A percentile compares a stretch with the other conserved stretches of the same genome.
phyloP scores from a whole-genome alignment of 2,797 vertebrate species.

The Peromyscus melanophrys region DNA sequence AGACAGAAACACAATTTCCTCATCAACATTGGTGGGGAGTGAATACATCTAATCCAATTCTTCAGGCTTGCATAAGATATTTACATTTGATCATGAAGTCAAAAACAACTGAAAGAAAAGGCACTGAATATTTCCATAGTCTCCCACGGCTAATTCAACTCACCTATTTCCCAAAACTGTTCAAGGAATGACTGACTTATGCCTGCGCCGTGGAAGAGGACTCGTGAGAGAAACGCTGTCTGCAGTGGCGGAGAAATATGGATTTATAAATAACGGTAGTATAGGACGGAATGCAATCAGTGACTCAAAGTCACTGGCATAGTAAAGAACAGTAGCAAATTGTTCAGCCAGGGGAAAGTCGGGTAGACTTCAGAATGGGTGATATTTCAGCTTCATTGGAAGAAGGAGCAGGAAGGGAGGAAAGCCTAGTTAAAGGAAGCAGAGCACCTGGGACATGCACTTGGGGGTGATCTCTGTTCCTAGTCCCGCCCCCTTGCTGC shows the following conservation, averaged over 20 bases:
- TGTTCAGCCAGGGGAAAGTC: not conserved
- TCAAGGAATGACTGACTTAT: not conserved
- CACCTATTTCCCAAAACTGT: not conserved
- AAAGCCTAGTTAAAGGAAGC: not conserved
- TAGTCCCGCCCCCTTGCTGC: not conserved
- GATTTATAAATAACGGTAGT: not conserved
- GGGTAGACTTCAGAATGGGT: not conserved
- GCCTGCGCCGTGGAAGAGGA: not conserved
- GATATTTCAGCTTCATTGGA: not conserved
- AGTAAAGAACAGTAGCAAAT: not conserved
- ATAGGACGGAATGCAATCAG: not conserved
- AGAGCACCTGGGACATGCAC: no score
- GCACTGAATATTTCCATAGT: not conserved
- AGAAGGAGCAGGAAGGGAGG: not conserved
- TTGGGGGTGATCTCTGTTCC: not conserved
- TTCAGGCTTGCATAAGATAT: not conserved
- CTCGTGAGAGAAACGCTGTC: not conserved
- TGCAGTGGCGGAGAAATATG: not conserved
- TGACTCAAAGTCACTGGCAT: not conserved
- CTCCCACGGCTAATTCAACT: not conserved
- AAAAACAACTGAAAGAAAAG: slow-evolving; percentile 9
- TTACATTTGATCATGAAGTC: not conserved
- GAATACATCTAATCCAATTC: not conserved
- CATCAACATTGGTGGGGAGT: not conserved
- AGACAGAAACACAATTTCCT: not conserved